These are phyloP conservation scores for Actenoides hombroni DNA, from an alignment of 2,113 vertebrate species.

Conservation along the genomic window DNA sequence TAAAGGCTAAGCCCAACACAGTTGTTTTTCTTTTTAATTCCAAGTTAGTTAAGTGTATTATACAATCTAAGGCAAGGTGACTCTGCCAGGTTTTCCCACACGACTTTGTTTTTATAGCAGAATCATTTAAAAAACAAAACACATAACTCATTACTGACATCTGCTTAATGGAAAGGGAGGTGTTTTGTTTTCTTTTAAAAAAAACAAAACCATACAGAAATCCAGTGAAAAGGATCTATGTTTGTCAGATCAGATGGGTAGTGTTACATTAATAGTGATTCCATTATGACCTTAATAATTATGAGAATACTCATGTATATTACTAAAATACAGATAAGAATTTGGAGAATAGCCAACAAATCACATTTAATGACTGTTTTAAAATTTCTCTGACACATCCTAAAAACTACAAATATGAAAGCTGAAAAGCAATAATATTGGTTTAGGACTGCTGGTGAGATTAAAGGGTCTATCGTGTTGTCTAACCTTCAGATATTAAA, in stretches of 20 bases:
- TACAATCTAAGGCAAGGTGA: neutral
- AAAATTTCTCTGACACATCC: conserved; percentile 6
- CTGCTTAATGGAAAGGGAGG: neutral
- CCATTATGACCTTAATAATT: conserved; percentile 5
- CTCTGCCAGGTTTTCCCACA: neutral
- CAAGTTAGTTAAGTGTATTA: neutral
- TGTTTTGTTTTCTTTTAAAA: neutral
- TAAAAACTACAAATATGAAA: conserved; percentile 26
- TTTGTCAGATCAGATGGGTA: neutral
- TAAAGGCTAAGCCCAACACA: neutral
- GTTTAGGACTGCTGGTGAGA: neutral
- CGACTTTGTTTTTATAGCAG: neutral
- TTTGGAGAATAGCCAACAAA: conserved; percentile 15
- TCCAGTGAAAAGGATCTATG: neutral
- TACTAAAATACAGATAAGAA: conserved; percentile 20
- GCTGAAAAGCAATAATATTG: neutral
- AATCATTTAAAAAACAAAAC: conserved; percentile 11
- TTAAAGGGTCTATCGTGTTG: neutral
- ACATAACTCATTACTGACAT: neutral
- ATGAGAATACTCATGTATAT: neutral
- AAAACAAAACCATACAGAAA: neutral
- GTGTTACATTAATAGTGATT: neutral
- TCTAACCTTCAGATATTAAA: conserved; percentile 58
- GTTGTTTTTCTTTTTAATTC: conserved; percentile 24
- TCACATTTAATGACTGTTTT: neutral